phyloP scores from a whole-genome alignment of 1,140 invertebrate species.

The Phortica variegata region DNA sequence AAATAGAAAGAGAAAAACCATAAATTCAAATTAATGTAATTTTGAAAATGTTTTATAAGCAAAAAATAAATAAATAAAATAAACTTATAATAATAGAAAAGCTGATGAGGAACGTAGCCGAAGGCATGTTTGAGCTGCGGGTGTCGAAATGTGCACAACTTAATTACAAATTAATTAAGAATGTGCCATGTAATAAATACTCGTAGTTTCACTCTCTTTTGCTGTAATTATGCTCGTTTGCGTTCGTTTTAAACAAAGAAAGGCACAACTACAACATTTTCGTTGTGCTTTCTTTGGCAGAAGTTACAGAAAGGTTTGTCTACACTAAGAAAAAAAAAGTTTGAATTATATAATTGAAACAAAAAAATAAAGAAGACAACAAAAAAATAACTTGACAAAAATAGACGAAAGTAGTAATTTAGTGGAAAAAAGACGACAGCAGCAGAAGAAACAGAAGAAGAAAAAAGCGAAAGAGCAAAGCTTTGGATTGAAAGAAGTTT shows the following conservation, averaged over 20 bases:
- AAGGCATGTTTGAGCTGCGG: too few relatives aligned
- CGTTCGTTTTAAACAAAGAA: conserved; percentile 42
- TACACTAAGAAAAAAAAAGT: too few relatives aligned
- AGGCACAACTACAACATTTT: conserved; percentile 40
- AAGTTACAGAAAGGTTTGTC: conserved; percentile 22
- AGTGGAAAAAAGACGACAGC: conserved; percentile 18
- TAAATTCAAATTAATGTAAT: neutral
- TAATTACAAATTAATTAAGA: conserved; percentile 54
- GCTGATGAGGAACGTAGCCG: too few relatives aligned
- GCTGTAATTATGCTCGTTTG: conserved; percentile 32
- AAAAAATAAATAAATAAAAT: neutral
- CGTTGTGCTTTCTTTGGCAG: conserved; percentile 11
- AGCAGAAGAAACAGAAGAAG: conserved; percentile 3
- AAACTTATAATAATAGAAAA: too few relatives aligned
- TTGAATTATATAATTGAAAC: conserved; percentile 56
- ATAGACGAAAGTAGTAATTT: conserved; percentile 54
- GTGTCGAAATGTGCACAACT: too few relatives aligned
- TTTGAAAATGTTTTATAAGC: too few relatives aligned
- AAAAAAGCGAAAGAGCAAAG: too few relatives aligned
- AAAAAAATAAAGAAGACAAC: too few relatives aligned
- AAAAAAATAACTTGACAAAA: conserved; percentile 54
- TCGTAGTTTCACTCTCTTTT: conserved; percentile 41
- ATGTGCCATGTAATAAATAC: too few relatives aligned
- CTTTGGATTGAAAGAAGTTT: too few relatives aligned
- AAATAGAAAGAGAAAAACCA: conserved; percentile 15